phyloP scores from a whole-genome alignment of 2,888 invertebrate genomes.

The Epirrita christyi region DNA sequence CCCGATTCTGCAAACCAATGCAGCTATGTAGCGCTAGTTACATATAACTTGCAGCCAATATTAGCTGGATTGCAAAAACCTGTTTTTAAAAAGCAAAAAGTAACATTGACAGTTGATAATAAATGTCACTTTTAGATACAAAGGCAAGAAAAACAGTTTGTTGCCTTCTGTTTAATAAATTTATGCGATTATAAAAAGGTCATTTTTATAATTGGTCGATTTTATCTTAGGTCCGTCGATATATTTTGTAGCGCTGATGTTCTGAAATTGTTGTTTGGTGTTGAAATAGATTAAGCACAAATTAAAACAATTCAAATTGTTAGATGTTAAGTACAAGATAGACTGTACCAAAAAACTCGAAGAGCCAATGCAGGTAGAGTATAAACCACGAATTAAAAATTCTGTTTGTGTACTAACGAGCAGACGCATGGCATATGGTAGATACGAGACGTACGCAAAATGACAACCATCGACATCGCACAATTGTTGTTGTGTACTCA shows the following conservation, averaged over 20 bases:
- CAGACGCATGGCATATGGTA: slow-evolving; percentile 78
- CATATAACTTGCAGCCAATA: slow-evolving; percentile 32
- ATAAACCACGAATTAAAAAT: slow-evolving; percentile 48
- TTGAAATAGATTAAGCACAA: too few relatives aligned
- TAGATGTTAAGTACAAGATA: too few relatives aligned
- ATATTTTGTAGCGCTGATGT: too few relatives aligned
- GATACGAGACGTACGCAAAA: slow-evolving; percentile 72
- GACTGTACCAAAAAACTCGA: slow-evolving; percentile 3
- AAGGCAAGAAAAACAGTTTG: slow-evolving; percentile 2
- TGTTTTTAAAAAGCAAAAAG: slow-evolving; percentile 23
- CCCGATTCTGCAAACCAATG: slow-evolving; percentile 67
- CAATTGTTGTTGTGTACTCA: slow-evolving; percentile 77
- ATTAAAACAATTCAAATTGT: too few relatives aligned
- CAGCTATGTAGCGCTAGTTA: slow-evolving; percentile 54
- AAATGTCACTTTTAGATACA: slow-evolving; percentile 12
- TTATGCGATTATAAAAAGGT: too few relatives aligned
- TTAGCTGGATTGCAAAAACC: slow-evolving; percentile 33
- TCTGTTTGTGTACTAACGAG: slow-evolving; percentile 57
- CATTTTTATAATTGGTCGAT: neutral
- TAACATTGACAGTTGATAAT: slow-evolving; percentile 1
- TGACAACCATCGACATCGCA: slow-evolving; percentile 67
- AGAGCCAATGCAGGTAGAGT: slow-evolving; percentile 14
- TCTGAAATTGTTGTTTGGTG: too few relatives aligned
- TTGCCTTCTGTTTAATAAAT: slow-evolving; percentile 1
- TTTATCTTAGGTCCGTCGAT: too few relatives aligned